These are phyloP conservation scores for Sepioteuthis lessoniana DNA, from an alignment of 2,888 invertebrate species.

Conservation along the genomic window DNA sequence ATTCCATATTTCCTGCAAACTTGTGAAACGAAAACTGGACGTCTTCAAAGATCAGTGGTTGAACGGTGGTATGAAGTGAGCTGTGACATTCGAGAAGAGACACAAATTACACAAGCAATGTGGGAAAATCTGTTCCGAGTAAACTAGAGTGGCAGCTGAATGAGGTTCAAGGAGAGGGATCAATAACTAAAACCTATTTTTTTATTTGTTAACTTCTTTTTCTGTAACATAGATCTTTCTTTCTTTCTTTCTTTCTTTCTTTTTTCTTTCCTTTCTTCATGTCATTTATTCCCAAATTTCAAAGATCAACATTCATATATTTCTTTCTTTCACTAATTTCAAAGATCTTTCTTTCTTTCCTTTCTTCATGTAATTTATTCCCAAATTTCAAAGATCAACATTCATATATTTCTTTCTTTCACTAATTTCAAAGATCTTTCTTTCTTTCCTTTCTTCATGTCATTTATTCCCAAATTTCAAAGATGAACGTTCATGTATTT, in stretches of 20 bases:
- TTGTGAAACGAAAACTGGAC: not conserved
- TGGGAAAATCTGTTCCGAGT: not conserved
- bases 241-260: not conserved
- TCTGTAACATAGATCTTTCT: no score
- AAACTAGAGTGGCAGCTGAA: not conserved
- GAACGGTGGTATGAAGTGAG: not conserved
- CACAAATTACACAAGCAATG: not conserved
- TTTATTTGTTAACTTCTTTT: not conserved
- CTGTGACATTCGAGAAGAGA: not conserved
- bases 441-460: not conserved
- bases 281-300: not conserved
- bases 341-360: no score
- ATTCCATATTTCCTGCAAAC: not conserved
- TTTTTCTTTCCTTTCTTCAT: not conserved
- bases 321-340: no score
- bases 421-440: no score
- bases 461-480: not conserved
- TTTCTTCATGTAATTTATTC: not conserved
- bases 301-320: not conserved
- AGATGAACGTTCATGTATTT: not conserved
- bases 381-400: no score
- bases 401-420: no score
- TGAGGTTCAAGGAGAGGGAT: not conserved
- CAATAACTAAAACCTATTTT: not conserved
- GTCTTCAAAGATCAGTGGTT: not conserved